phyloP scores from a whole-genome alignment of 2,888 invertebrate species.

The Biston stratarius region DNA sequence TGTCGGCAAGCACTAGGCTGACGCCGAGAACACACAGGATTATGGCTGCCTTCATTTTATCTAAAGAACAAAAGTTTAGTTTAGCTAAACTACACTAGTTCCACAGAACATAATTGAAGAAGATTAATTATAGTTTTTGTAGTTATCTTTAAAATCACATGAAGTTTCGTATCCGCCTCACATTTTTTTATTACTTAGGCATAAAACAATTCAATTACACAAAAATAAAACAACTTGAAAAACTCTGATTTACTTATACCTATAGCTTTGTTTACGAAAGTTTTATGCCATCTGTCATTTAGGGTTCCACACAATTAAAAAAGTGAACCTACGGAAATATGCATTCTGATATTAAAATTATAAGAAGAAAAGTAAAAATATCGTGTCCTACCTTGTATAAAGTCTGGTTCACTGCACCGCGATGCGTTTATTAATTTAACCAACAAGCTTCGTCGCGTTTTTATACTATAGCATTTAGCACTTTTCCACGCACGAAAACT shows the following conservation, averaged over 20 bases:
- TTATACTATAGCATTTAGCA: slow-evolving; percentile 53
- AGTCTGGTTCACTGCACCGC: slow-evolving; percentile 47
- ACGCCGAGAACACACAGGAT: slow-evolving; percentile 57
- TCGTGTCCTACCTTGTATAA: slow-evolving; percentile 50
- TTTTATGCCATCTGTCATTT: neutral
- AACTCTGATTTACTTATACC: neutral
- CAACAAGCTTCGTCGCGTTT: slow-evolving; percentile 44
- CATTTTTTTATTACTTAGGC: slow-evolving; percentile 2
- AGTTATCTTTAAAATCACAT: neutral
- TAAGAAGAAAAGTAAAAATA: neutral
- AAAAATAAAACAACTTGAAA: neutral
- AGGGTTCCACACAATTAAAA: neutral
- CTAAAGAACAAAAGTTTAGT: slow-evolving; percentile 35
- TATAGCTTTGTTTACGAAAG: slow-evolving; percentile 4
- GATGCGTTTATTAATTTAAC: slow-evolving; percentile 45
- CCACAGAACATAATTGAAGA: neutral
- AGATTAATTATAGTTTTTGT: slow-evolving; percentile 20
- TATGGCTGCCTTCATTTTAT: slow-evolving; percentile 34
- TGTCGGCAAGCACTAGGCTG: slow-evolving; percentile 38
- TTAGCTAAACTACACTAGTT: neutral
- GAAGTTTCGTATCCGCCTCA: slow-evolving; percentile 15
- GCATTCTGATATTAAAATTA: neutral
- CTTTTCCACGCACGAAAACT: slow-evolving; percentile 52
- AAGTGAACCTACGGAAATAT: neutral
- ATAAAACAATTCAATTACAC: slow-evolving; percentile 2